Percentiles rank a stretch among this genome's conserved stretches.
These are phyloP conservation scores for Drosophila asahinai DNA, from an alignment of 1,140 invertebrate species.

Conservation along the genomic window DNA sequence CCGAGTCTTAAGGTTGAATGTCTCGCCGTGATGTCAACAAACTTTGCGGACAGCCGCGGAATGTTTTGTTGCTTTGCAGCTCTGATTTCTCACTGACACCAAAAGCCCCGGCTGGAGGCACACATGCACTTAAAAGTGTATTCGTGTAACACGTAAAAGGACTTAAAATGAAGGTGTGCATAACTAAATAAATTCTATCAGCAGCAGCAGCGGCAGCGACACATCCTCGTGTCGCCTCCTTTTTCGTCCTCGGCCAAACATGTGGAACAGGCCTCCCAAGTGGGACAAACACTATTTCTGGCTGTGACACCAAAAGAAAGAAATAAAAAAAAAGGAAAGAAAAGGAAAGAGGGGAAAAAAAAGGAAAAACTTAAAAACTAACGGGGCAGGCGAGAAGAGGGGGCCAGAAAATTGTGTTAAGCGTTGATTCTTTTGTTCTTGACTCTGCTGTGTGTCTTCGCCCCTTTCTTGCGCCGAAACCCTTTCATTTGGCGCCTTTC, in stretches of 20 bases:
- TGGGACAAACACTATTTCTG: constrained; percentile 55
- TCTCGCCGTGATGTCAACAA: constrained; percentile 25
- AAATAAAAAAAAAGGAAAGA: constrained; percentile 1
- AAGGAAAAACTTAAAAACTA: constrained; percentile 8
- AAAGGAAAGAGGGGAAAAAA: not conserved
- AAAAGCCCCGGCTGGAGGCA: constrained; percentile 6
- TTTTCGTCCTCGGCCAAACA: constrained; percentile 41
- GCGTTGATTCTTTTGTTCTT: constrained; percentile 81
- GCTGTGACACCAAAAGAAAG: constrained; percentile 36
- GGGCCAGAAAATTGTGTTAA: constrained; percentile 72
- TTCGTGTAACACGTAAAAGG: constrained; percentile 76
- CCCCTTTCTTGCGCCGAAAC: constrained; percentile 27
- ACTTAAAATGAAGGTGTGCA: constrained; percentile 80
- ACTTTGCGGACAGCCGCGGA: constrained; percentile 16
- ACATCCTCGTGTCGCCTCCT: constrained; percentile 34
- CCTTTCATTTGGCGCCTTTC: constrained; percentile 75
- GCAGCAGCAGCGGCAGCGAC: constrained; percentile 42
- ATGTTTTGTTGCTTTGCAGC: constrained; percentile 10
- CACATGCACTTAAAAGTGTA: constrained; percentile 63
- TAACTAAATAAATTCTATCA: constrained; percentile 83
- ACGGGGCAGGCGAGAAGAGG: not conserved
- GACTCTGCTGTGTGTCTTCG: constrained; percentile 42
- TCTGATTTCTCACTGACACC: constrained; percentile 31
- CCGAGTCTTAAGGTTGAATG: not conserved
- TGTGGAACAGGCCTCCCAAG: constrained; percentile 62